Evolutionary conservation across 2,888 invertebrate species (phyloP).

Genomic region (Papilio gigon): DNA sequence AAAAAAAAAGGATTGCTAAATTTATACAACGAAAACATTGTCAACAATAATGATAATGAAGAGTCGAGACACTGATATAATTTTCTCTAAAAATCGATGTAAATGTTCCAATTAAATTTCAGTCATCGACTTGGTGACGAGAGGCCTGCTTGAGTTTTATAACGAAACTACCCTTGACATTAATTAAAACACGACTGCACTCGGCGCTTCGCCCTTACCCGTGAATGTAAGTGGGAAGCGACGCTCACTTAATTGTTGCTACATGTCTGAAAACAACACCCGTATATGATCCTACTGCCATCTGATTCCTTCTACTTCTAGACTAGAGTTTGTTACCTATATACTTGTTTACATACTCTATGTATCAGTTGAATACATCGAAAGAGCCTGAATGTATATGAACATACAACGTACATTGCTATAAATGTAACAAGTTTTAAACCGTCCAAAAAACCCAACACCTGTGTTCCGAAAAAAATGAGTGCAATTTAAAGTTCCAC

Average conservation of each 20-base stretch:
- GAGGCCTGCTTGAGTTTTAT: conserved; percentile 8
- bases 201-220: conserved; percentile 4
- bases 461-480: conserved; percentile 16
- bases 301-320: too few species aligned
- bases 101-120: conserved; percentile 4
- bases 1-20: too few species aligned
- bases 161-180: conserved; percentile 21
- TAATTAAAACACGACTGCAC: conserved; percentile 19
- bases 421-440: conserved; percentile 5
- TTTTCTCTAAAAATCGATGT: neutral
- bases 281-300: neutral
- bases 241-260: conserved; percentile 19
- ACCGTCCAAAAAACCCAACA: neutral
- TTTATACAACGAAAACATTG: too few species aligned
- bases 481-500: conserved; percentile 10
- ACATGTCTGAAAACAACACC: conserved; percentile 10
- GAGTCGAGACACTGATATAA: neutral
- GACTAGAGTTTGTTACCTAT: too few species aligned
- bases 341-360: too few species aligned
- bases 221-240: neutral
- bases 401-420: too few species aligned
- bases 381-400: too few species aligned
- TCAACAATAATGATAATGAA: too few species aligned
- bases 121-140: neutral
- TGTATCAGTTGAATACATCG: too few species aligned